These are phyloP conservation scores for Hylaeus anthracinus DNA, from an alignment of 1,140 invertebrate species.

Conservation along the genomic window DNA sequence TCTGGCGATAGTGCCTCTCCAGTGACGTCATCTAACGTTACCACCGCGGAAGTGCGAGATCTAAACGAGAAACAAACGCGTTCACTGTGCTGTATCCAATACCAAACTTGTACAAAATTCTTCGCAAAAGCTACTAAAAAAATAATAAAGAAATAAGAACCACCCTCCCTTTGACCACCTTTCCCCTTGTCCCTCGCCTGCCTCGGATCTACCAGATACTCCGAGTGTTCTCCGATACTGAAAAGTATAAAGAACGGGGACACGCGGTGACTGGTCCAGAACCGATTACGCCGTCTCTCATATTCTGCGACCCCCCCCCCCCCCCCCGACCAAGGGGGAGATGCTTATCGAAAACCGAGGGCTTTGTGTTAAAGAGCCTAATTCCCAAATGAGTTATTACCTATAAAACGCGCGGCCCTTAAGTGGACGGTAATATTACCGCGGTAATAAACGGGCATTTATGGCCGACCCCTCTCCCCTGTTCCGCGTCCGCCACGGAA, in stretches of 20 bases:
- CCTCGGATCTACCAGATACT: background rate
- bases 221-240: background rate
- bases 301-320: conserved; percentile 34
- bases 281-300: conserved; percentile 34
- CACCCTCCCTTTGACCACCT: too few species aligned
- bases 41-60: too few species aligned
- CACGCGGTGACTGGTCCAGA: background rate
- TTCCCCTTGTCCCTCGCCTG: too few species aligned
- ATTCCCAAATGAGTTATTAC: conserved; percentile 76
- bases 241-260: background rate
- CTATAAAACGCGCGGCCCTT: conserved; percentile 74
- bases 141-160: too few species aligned
- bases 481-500: conserved; percentile 40
- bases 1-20: too few species aligned
- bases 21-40: too few species aligned
- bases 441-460: conserved; percentile 77
- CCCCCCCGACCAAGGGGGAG: background rate
- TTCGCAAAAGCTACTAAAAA: background rate
- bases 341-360: conserved; percentile 72
- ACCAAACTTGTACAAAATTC: too few species aligned
- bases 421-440: conserved; percentile 75
- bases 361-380: conserved; percentile 74
- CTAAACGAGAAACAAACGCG: too few species aligned
- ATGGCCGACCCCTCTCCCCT: conserved; percentile 55
- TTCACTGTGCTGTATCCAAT: too few species aligned